A percentile compares a stretch with the other conserved stretches of the same genome.
Evolutionary conservation across 2,797 vertebrate species (phyloP).

Genomic region (Falco novaeseelandiae): DNA sequence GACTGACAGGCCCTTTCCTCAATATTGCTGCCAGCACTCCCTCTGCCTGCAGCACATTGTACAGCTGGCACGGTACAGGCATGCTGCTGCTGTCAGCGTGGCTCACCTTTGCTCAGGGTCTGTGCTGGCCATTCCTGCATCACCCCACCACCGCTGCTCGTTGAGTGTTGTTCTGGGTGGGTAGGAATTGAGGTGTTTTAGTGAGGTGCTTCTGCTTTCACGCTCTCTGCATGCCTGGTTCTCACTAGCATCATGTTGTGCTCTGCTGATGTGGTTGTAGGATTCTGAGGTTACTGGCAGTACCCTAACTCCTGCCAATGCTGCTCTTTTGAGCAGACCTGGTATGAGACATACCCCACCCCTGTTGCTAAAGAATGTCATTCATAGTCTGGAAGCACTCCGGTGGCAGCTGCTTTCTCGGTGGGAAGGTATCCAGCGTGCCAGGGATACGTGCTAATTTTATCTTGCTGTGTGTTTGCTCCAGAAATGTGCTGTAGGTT

Average conservation of each 20-base stretch:
- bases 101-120: not conserved
- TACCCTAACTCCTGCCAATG: not conserved
- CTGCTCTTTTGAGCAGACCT: not conserved
- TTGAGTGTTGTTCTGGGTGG: not conserved
- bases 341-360: fast-evolving
- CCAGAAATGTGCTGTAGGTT: not conserved
- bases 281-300: not conserved
- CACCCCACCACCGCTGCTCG: fast-evolving
- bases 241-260: not conserved
- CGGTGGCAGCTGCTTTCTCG: not conserved
- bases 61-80: fast-evolving
- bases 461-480: not conserved
- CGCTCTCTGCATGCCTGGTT: not conserved
- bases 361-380: not conserved
- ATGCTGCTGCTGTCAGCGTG: not conserved
- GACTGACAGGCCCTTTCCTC: not conserved
- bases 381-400: not conserved
- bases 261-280: not conserved
- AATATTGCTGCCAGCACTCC: not conserved
- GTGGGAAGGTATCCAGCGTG: not conserved
- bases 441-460: not conserved
- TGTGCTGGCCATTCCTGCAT: not conserved
- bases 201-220: not conserved
- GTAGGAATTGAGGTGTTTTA: not conserved
- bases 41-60: not conserved